Evolutionary conservation across 2,113 vertebrate genomes (phyloP).

Genomic region (Pholis gunnellus): DNA sequence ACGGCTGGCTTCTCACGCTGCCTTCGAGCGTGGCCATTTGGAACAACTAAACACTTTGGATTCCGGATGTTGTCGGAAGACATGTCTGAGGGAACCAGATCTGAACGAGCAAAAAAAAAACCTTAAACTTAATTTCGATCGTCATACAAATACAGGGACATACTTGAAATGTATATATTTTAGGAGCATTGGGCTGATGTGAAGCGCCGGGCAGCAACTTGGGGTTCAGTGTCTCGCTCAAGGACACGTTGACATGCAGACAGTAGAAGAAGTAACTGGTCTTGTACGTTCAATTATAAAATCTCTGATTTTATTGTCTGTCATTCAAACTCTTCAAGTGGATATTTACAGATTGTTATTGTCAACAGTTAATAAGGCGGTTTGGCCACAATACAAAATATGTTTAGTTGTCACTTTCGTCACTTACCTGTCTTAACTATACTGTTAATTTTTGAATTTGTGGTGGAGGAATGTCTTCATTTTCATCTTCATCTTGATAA

Average conservation of each 20-base stretch:
- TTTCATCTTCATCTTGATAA: conserved; percentile 7
- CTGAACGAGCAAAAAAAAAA: neutral
- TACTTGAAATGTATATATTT: neutral
- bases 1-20: neutral
- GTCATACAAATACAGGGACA: neutral
- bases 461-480: neutral
- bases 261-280: no score
- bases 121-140: neutral
- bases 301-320: neutral
- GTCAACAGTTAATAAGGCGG: no score
- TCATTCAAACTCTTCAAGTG: neutral
- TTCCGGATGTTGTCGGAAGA: neutral
- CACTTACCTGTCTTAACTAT: neutral
- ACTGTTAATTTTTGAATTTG: neutral
- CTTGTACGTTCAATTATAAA: no score
- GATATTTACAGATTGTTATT: neutral
- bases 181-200: neutral
- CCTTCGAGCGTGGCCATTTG: neutral
- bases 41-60: neutral
- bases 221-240: no score
- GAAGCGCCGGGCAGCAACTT: no score
- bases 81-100: neutral
- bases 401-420: neutral
- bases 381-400: neutral
- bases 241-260: no score